Percentiles rank a stretch among this genome's conserved stretches.
phyloP scores from a whole-genome alignment of 64 coral and sea anemone species.

The Pocillopora verrucosa region DNA sequence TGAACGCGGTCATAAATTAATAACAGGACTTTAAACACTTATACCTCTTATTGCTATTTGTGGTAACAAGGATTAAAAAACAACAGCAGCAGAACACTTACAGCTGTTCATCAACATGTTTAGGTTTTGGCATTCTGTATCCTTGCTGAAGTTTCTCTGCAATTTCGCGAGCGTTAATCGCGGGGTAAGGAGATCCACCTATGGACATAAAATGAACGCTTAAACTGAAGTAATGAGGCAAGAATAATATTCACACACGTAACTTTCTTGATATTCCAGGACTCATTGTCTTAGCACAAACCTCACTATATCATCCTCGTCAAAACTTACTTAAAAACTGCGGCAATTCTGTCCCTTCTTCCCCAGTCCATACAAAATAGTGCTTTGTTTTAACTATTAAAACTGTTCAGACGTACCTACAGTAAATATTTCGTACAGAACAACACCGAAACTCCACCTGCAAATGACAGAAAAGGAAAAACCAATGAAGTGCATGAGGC shows the following conservation, averaged over 20 bases:
- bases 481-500: background rate
- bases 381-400: background rate
- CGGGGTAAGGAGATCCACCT: constrained; percentile 37
- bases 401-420: constrained; percentile 62
- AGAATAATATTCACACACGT: too few relatives aligned
- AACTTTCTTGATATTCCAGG: too few relatives aligned
- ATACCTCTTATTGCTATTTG: background rate
- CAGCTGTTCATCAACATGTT: constrained; percentile 13
- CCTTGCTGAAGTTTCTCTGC: background rate
- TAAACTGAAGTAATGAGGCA: background rate
- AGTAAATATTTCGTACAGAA: constrained; percentile 95
- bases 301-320: too few relatives aligned
- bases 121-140: constrained; percentile 34
- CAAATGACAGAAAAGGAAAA: background rate
- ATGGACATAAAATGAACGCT: background rate
- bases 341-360: too few relatives aligned
- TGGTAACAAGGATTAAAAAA: background rate
- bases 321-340: too few relatives aligned
- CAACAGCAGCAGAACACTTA: background rate
- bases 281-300: too few relatives aligned
- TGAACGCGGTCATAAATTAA: too few relatives aligned
- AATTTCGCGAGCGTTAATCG: background rate
- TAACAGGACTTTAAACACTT: background rate
- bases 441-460: constrained; percentile 95
- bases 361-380: too few relatives aligned